These are phyloP conservation scores for Koerneria pararmatus DNA, from an alignment of 2,888 invertebrate species.

Conservation along the genomic window DNA sequence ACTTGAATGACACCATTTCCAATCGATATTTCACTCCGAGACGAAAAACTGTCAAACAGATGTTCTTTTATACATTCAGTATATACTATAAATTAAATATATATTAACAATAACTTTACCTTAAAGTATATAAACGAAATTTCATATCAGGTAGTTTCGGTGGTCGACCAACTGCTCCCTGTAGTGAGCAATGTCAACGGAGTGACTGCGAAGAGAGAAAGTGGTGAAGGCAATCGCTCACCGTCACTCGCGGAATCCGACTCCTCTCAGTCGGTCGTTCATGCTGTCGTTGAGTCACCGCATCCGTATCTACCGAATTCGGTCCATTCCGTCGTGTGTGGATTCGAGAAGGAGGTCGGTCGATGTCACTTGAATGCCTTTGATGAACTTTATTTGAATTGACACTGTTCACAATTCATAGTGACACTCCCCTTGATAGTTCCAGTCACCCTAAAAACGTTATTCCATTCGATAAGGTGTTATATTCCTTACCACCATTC, in stretches of 20 bases:
- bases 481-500: too few relatives aligned
- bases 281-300: conserved; percentile 73
- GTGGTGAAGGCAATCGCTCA: conserved; percentile 7
- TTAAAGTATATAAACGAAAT: too few relatives aligned
- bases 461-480: too few relatives aligned
- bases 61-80: background rate
- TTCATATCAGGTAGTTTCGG: conserved; percentile 37
- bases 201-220: conserved; percentile 13
- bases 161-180: conserved; percentile 52
- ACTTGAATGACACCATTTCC: too few relatives aligned
- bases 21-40: too few relatives aligned
- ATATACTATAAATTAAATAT: background rate
- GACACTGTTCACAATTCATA: too few relatives aligned
- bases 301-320: conserved; percentile 83
- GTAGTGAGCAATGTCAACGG: conserved; percentile 44
- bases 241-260: background rate
- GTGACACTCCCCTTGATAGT: too few relatives aligned
- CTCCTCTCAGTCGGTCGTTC: conserved; percentile 16
- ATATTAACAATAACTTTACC: background rate
- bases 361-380: background rate
- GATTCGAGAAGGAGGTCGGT: conserved; percentile 18
- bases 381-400: too few relatives aligned
- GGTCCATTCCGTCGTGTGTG: conserved; percentile 44
- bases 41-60: too few relatives aligned
- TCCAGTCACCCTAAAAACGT: too few relatives aligned